Conservation (phyloP, 2,113 vertebrate species). For the Polypterus senegalus region DNA sequence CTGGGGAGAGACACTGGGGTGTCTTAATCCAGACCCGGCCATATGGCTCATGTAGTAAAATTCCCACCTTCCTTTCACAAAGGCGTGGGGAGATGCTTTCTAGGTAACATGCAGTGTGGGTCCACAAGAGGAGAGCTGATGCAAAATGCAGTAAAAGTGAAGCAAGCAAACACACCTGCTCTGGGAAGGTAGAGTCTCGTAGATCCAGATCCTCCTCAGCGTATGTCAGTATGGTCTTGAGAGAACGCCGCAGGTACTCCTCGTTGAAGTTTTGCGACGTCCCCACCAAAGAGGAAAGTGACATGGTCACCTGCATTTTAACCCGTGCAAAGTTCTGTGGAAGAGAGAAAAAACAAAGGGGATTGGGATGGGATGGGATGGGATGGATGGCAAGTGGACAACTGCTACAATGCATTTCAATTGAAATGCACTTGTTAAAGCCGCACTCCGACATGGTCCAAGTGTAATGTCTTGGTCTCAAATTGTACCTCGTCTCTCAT, state of each 20-base stretch:
- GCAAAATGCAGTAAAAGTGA: too few species aligned
- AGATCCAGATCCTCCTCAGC: constrained; percentile 76
- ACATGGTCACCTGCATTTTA: constrained; percentile 93
- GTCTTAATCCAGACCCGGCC: too few species aligned
- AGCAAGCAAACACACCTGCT: constrained; percentile 52
- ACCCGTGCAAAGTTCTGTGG: constrained; percentile 80
- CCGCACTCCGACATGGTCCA: too few species aligned
- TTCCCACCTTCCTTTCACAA: too few species aligned
- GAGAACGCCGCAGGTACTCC: constrained; percentile 70
- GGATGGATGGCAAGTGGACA: background rate
- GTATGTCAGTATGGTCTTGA: constrained; percentile 82
- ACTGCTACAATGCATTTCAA: background rate
- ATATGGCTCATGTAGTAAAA: too few species aligned
- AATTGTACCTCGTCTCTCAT: too few species aligned
- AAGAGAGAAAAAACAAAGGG: background rate
- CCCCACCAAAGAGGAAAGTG: constrained; percentile 76
- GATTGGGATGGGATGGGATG: background rate
- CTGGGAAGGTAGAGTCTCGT: constrained; percentile 68
- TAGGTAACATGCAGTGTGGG: too few species aligned
- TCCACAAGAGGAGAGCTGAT: too few species aligned
- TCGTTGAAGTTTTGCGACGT: constrained; percentile 74
- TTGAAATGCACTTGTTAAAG: too few species aligned
- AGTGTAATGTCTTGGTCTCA: too few species aligned
- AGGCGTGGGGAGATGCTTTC: too few species aligned
- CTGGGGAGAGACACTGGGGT: too few species aligned